A percentile compares a stretch with the other conserved stretches of the same genome.
Evolutionary conservation across 2,797 vertebrate genomes (phyloP).

Genomic region (Jordanella pulchra): DNA sequence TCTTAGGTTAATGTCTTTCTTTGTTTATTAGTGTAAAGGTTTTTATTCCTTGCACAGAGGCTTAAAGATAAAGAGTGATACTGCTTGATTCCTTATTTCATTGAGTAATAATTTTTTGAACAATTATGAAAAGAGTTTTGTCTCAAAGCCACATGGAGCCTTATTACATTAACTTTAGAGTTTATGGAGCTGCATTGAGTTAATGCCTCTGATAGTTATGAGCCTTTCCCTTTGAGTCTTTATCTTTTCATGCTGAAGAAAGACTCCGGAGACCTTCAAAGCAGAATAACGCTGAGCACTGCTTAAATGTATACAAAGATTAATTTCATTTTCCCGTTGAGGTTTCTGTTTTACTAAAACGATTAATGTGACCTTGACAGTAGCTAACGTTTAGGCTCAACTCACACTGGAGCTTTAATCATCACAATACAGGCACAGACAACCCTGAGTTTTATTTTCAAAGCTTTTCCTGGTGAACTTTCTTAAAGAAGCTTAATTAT

Average conservation of each 20-base stretch:
- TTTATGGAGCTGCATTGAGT: conserved; percentile 49
- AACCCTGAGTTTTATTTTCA: conserved; percentile 42
- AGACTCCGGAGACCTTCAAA: conserved; percentile 56
- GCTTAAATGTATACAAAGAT: conserved; percentile 66
- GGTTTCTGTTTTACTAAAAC: conserved; percentile 65
- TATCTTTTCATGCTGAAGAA: conserved; percentile 53
- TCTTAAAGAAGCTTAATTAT: conserved; percentile 46
- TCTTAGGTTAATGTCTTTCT: conserved; percentile 22
- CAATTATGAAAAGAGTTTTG: conserved; percentile 13
- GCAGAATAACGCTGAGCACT: conserved; percentile 63
- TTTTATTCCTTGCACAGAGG: neutral
- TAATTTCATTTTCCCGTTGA: conserved; percentile 70
- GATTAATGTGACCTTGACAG: conserved; percentile 71
- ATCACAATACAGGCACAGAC: conserved; percentile 52
- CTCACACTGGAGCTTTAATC: conserved; percentile 62
- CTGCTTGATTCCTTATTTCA: conserved; percentile 32
- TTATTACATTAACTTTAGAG: conserved; percentile 46
- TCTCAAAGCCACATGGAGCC: conserved; percentile 27
- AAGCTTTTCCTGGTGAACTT: conserved; percentile 40
- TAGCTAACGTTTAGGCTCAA: conserved; percentile 56
- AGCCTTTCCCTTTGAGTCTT: conserved; percentile 64
- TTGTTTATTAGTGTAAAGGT: conserved; percentile 28
- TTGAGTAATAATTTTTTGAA: conserved; percentile 31
- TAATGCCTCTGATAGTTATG: conserved; percentile 45
- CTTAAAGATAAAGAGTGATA: conserved; percentile 17